Base-by-base conservation (phyloP, 2,113 vertebrate genomes). In the Riparia riparia region DNA sequence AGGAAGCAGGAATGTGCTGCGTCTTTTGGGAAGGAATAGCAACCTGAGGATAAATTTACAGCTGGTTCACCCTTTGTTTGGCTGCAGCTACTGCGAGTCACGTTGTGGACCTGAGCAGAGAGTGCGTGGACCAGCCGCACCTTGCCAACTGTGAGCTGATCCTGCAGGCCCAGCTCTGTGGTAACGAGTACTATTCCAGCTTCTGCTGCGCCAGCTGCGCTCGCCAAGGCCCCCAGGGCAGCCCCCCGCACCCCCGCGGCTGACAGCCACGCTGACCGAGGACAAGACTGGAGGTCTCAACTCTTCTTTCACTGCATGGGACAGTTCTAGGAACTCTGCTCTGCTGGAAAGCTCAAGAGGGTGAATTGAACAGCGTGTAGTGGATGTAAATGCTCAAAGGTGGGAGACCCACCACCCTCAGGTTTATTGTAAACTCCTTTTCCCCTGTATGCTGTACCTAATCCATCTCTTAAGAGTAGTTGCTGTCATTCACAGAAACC, bases 141-240 rank as follows among this genome's bases (percentile, higher is more conserved):
- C 98, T 99, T 2, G 99, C 99, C 93, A 99, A 99, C 97, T 99
- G 99, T 54, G 97, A 98, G 28, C 97, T 99, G 95, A 99, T 99
- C 37, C 96, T 99, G 56, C 98, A 98, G 91, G 99, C 99, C 74
- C 98, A 98, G 41, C 98, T 99, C 47, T 99, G 99, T 95, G 81
- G 96, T 64, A 99, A 99, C 8, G 97, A 98, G 5, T 99, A 99
- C 89, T 99, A 99, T 85, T 98, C 98, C 95, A 99, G 99, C 86
- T 99, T 99, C 98, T 99, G 99, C 98, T 99, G 99, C 0, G 98
- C 99, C 85, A 99, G 99, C 98, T 99, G 99, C 6, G 94, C 98
- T 82, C 97, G 95, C 22, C 94, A 98, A 26, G 96, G 49, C 11
- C 80, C 85, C 0, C 96, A 44, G 2, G 74, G 77, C 51, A 94